Conservation (phyloP, 2,797 vertebrate genomes). For the Squalus acanthias region DNA sequence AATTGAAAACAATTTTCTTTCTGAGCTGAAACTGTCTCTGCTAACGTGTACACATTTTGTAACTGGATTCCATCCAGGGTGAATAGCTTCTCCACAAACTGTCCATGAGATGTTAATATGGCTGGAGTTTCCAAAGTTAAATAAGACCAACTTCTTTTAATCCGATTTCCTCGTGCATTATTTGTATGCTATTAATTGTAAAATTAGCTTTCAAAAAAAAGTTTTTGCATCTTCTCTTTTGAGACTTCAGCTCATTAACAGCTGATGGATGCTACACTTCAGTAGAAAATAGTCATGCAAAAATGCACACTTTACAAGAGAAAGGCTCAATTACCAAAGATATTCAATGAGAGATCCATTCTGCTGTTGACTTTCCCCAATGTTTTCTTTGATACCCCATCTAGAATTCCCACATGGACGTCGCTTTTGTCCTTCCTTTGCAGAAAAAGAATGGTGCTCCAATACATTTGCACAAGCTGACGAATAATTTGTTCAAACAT, state of each 20-base stretch:
- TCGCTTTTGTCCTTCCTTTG: background rate
- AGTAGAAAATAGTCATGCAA: background rate
- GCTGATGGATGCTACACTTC: slow-evolving; percentile 15
- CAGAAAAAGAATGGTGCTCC: background rate
- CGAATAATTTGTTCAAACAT: slow-evolving; percentile 24
- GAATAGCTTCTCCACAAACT: background rate
- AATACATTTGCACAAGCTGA: slow-evolving; percentile 1
- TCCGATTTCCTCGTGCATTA: background rate
- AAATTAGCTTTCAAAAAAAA: background rate
- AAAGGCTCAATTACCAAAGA: background rate
- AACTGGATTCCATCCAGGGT: background rate
- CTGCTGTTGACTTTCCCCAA: background rate
- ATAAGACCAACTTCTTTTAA: background rate
- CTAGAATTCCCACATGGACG: background rate
- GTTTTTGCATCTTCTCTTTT: background rate
- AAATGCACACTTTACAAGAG: background rate
- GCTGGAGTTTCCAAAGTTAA: background rate
- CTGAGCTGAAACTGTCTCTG: background rate
- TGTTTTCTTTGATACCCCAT: background rate
- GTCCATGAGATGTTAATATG: background rate
- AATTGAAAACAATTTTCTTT: background rate
- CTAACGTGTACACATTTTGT: background rate
- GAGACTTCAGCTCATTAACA: background rate
- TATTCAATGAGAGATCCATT: background rate
- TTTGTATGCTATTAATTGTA: background rate